These are phyloP conservation scores for Dexiosoma caninum DNA, from an alignment of 2,888 invertebrate species.

Conservation along the genomic window DNA sequence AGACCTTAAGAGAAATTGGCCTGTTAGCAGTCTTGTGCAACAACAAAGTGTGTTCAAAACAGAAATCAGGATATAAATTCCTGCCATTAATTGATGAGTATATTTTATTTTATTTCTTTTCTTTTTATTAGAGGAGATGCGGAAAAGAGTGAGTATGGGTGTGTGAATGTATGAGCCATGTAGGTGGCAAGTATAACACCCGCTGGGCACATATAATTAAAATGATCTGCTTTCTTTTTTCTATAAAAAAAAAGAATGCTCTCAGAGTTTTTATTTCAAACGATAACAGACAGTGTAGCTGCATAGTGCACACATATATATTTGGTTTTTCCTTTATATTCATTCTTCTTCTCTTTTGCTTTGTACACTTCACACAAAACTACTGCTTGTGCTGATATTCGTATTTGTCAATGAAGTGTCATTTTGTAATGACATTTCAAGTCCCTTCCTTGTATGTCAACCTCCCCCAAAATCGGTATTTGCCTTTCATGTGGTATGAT, in stretches of 20 bases:
- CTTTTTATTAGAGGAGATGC: not conserved
- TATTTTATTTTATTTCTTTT: not conserved
- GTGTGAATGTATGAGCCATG: slow-evolving; percentile 51
- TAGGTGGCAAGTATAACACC: slow-evolving; percentile 76
- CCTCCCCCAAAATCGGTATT: slow-evolving; percentile 41
- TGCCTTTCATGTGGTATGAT: slow-evolving; percentile 52
- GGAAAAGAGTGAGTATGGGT: not conserved
- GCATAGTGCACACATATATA: not conserved
- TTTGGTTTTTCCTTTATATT: not conserved
- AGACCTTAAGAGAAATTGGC: not conserved
- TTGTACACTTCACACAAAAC: not conserved
- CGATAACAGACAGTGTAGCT: slow-evolving; percentile 18
- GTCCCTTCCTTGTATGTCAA: slow-evolving; percentile 57
- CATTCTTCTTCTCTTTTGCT: not conserved
- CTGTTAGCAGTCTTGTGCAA: slow-evolving; percentile 49
- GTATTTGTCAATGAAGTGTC: slow-evolving; percentile 66
- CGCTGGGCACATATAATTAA: slow-evolving; percentile 76
- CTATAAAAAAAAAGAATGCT: not conserved
- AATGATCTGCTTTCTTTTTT: slow-evolving; percentile 27
- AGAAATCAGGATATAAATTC: slow-evolving; percentile 28
- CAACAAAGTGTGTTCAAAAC: not conserved
- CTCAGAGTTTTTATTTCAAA: not conserved
- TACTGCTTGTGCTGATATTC: slow-evolving; percentile 9
- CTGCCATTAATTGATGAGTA: slow-evolving; percentile 18
- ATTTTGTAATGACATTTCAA: slow-evolving; percentile 59